Evolutionary conservation across 2,797 vertebrate genomes (phyloP).

Genomic region (Graptemys geographica): DNA sequence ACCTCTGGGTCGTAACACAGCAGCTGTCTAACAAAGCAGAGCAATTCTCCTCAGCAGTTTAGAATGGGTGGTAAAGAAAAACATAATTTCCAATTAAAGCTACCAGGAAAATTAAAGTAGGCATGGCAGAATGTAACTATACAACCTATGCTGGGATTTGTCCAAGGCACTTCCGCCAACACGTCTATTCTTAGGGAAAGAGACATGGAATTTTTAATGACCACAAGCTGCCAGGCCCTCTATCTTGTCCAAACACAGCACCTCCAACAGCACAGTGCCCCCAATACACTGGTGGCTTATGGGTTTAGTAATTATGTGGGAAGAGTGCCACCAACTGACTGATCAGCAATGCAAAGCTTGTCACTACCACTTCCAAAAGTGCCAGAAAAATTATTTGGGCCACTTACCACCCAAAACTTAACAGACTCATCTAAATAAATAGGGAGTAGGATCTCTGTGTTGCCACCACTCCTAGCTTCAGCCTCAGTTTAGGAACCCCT

Average conservation of each 20-base stretch:
- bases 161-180: neutral
- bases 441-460: slow-evolving; percentile 12
- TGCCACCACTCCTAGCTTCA: neutral
- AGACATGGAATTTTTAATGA: neutral
- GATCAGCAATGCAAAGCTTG: neutral
- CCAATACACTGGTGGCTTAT: accelerated
- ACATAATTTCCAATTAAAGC: slow-evolving; percentile 44
- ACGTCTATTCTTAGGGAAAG: neutral
- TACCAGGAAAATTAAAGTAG: neutral
- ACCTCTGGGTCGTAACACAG: slow-evolving; percentile 4
- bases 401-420: neutral
- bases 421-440: slow-evolving; percentile 11
- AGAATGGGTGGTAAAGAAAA: neutral
- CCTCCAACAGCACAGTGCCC: neutral
- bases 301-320: slow-evolving; percentile 12
- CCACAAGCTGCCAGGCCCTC: neutral
- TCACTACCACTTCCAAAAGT: neutral
- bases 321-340: neutral
- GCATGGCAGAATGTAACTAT: neutral
- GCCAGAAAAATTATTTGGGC: neutral
- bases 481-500: neutral
- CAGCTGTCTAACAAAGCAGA: slow-evolving; percentile 26
- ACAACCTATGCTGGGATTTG: neutral
- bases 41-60: neutral
- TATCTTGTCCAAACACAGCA: neutral